These are phyloP conservation scores for Sebastes goodei DNA, from an alignment of 2,797 vertebrate genomes.

Conservation along the genomic window DNA sequence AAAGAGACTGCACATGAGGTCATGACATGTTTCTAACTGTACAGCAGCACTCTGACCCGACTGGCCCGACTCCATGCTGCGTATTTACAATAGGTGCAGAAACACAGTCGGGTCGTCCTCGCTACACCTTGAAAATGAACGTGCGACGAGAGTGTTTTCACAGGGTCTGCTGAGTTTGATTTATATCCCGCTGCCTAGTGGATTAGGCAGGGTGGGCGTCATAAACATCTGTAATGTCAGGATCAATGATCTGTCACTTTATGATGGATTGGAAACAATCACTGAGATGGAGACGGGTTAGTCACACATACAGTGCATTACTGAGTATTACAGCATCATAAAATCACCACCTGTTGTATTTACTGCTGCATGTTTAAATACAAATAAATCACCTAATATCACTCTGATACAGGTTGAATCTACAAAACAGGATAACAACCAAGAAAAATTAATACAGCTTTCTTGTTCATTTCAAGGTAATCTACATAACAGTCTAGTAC, in stretches of 20 bases:
- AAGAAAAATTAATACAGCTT: not conserved
- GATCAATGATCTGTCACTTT: constrained; percentile 21
- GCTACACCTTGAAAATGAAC: constrained; percentile 23
- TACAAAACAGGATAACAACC: not conserved
- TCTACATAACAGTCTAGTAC: not conserved
- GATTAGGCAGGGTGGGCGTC: constrained; percentile 4
- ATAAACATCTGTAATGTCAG: constrained; percentile 5
- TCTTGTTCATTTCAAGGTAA: not conserved
- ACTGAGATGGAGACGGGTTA: not conserved
- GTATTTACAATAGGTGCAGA: constrained; percentile 24
- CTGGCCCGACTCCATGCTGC: constrained; percentile 1
- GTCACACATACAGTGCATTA: not conserved
- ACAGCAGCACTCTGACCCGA: constrained; percentile 35
- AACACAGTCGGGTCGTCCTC: constrained; percentile 1
- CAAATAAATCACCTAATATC: not conserved
- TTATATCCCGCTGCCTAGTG: constrained; percentile 5
- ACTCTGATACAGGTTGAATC: not conserved
- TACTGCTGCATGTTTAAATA: not conserved
- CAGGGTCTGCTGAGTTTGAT: constrained; percentile 44
- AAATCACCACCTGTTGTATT: not conserved
- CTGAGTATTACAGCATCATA: not conserved
- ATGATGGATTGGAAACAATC: constrained; percentile 1
- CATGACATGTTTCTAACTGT: constrained; percentile 33
- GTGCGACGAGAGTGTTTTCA: constrained; percentile 22
- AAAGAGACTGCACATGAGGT: constrained; percentile 43